These are phyloP conservation scores for Hypselothyrea guttata DNA, from an alignment of 2,888 invertebrate genomes.

Conservation along the genomic window DNA sequence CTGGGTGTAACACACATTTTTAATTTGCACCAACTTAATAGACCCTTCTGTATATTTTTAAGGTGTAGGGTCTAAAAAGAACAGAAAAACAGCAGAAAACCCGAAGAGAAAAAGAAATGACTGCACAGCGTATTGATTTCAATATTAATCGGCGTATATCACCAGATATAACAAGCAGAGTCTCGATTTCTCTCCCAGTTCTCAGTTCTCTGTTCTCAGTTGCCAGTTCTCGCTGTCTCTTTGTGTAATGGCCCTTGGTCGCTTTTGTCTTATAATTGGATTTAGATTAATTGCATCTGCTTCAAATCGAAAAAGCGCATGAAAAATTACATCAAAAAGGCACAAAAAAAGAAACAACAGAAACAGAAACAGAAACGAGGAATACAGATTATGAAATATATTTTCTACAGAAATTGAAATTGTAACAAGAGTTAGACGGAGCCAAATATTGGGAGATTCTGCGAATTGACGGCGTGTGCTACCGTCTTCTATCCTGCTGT, in stretches of 20 bases:
- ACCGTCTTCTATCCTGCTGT: constrained; percentile 59
- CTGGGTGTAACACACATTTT: too few species aligned
- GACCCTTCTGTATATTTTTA: too few species aligned
- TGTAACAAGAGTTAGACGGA: constrained; percentile 36
- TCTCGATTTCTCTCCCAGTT: constrained; percentile 1
- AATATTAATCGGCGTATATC: constrained; percentile 64
- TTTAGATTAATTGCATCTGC: constrained; percentile 79
- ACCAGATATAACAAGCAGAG: constrained; percentile 26
- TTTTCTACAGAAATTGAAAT: constrained; percentile 62
- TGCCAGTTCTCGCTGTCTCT: too few species aligned
- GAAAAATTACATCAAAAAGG: constrained; percentile 65
- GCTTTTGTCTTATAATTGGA: constrained; percentile 78
- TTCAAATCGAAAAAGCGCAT: constrained; percentile 60
- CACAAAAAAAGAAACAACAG: constrained; percentile 7
- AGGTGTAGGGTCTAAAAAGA: too few species aligned
- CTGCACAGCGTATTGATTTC: constrained; percentile 70
- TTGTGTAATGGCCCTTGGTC: constrained; percentile 57
- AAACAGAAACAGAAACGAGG: constrained; percentile 21
- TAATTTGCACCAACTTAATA: too few species aligned
- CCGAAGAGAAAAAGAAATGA: constrained; percentile 57
- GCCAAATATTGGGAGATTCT: constrained; percentile 43
- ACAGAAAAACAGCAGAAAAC: too few species aligned
- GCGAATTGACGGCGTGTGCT: constrained; percentile 66
- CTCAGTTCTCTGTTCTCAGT: constrained; percentile 13
- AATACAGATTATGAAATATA: constrained; percentile 13